Evolutionary conservation across 2,888 invertebrate species (phyloP), one percentile per base, ranked within the genome.

Genomic region (Osedax frankpressi): DNA sequence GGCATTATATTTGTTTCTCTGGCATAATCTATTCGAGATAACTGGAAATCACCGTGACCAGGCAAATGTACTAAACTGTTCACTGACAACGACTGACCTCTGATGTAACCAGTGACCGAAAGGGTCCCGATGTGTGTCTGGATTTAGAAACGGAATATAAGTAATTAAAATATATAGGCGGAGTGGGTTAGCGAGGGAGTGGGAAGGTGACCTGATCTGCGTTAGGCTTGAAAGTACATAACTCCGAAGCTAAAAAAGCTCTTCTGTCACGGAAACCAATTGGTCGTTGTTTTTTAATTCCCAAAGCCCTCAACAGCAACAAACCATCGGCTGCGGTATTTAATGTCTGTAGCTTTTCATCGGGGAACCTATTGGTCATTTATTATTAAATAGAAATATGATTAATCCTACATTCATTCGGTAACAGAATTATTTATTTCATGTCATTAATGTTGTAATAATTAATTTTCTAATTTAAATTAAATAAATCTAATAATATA

Each of bases 41-140:
- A 89, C 86, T 95, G 95, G 82, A 91, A 97, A 81, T 95, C 93
- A 6, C 96, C 96, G 80, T 92, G 88, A 0, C 95, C 95, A 67
- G 93, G 90, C 73, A 98, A 88, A 81, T 98, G 94, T 28, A 98
- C 88, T 73, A 96, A 86, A 76, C 90, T 88, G 85, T 97, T 94
- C 0, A 92, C 94, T 81, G 91, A 91, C 72, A 97, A 84, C 2
- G 90, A 87, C 81, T 89, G 88, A 0, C 94, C 93, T 79, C 93
- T 87, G 71, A 98, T 84, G 84, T 91, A 95, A 0, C 97, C 98
- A 70, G 90, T 90, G 0, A 96, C 87, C 85, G 91, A 81, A 70
- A 86, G 74, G 0, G 81, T 83, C 2, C 84, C 83, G 76, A 78
- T 62, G 3, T 63, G 28, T 27, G 68, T 67, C 74, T 75, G 75